Conservation (phyloP, 2,113 vertebrate genomes). For the Gambusia affinis region DNA sequence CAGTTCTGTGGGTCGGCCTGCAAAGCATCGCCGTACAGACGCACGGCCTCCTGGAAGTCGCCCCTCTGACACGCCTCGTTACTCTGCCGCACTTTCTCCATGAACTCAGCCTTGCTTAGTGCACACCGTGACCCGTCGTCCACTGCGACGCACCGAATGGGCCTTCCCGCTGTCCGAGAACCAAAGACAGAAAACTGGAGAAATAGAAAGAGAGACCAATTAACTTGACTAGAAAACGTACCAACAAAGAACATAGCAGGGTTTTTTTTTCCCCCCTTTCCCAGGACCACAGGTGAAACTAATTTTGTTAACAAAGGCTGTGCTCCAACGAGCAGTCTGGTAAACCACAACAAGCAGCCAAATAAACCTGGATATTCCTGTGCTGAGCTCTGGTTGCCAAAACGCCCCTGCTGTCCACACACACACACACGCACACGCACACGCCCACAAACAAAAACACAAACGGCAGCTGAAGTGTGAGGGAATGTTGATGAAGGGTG, state of each 20-base stretch:
- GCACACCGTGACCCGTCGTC: conserved; percentile 72
- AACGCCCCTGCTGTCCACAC: conserved; percentile 3
- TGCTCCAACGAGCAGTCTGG: conserved; percentile 5
- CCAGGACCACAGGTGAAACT: conserved; percentile 8
- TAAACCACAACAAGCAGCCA: not conserved
- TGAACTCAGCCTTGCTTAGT: conserved; percentile 94
- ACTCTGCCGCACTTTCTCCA: conserved; percentile 95
- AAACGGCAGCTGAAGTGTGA: conserved; percentile 10
- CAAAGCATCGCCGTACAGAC: conserved; percentile 89
- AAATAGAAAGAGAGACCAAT: conserved; percentile 12
- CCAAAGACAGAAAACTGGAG: conserved; percentile 83
- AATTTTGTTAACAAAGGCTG: conserved; percentile 9
- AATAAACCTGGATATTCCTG: conserved; percentile 2
- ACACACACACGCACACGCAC: not conserved
- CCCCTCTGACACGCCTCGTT: conserved; percentile 94
- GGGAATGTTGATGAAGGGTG: conserved; percentile 6
- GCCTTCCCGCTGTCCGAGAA: conserved; percentile 78
- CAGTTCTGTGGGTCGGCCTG: conserved; percentile 95
- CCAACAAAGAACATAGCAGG: not conserved
- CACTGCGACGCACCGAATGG: conserved; percentile 32
- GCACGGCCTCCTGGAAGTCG: conserved; percentile 88
- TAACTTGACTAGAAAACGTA: not conserved
- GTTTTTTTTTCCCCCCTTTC: not conserved
- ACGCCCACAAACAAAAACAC: not conserved
- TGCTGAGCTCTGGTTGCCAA: conserved; percentile 8